Conservation (phyloP, 2,888 invertebrate species). For the Drosophila dives region DNA sequence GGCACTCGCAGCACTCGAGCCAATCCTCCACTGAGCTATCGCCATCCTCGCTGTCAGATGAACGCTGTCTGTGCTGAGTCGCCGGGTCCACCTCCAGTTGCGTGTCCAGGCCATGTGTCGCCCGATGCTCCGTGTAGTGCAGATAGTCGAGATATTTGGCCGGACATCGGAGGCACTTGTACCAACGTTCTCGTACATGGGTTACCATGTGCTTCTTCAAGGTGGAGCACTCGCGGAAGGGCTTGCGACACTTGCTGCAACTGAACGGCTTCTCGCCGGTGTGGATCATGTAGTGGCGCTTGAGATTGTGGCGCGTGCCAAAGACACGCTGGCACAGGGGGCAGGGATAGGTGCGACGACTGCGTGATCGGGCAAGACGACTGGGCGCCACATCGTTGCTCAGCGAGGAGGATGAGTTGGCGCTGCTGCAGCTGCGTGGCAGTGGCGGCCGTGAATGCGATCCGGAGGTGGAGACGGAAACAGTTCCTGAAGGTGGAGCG, state of each 20-base stretch:
- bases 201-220: constrained; percentile 84
- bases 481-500: constrained; percentile 10
- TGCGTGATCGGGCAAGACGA: constrained; percentile 33
- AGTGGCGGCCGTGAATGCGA: constrained; percentile 34
- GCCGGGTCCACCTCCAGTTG: constrained; percentile 28
- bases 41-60: constrained; percentile 74
- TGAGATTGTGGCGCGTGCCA: constrained; percentile 84
- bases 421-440: constrained; percentile 63
- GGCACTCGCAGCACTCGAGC: constrained; percentile 83
- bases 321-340: constrained; percentile 84
- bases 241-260: constrained; percentile 83
- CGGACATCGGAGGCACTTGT: constrained; percentile 82
- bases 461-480: constrained; percentile 11
- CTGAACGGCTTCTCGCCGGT: constrained; percentile 84
- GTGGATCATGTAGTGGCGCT: constrained; percentile 84
- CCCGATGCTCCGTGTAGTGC: constrained; percentile 81
- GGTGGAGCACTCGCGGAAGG: constrained; percentile 84
- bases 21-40: constrained; percentile 77
- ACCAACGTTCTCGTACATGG: constrained; percentile 83
- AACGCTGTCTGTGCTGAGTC: constrained; percentile 39
- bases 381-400: constrained; percentile 57
- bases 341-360: constrained; percentile 81
- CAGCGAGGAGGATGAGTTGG: constrained; percentile 69
- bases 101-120: constrained; percentile 56
- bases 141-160: constrained; percentile 82